Evolutionary conservation across 2,113 vertebrate genomes (phyloP).

Genomic region (Cyphomyrus plagiostoma): DNA sequence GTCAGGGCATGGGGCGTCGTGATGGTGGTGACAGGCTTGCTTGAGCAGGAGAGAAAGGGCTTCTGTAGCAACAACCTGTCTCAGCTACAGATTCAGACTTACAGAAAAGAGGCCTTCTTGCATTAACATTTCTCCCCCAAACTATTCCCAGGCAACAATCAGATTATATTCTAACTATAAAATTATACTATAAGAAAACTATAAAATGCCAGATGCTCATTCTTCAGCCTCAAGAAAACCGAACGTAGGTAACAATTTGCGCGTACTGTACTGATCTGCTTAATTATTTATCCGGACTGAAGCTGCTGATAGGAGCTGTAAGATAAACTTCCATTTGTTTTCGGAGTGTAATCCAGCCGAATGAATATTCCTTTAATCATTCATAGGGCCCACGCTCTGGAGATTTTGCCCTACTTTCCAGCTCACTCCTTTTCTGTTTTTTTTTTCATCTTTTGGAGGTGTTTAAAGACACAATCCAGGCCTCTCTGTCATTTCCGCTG

Average conservation of each 20-base stretch:
- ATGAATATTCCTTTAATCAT: constrained; percentile 9
- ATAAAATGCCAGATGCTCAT: not conserved
- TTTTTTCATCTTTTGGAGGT: not conserved
- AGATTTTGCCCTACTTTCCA: not conserved
- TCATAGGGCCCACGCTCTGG: not conserved
- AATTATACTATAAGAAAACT: not conserved
- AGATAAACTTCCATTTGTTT: constrained; percentile 20
- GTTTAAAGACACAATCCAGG: not conserved
- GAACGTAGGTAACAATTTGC: not conserved
- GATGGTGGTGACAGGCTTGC: not conserved
- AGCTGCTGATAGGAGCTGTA: not conserved
- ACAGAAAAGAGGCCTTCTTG: not conserved
- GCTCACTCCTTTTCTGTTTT: not conserved
- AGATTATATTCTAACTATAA: not conserved
- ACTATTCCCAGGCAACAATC: not conserved
- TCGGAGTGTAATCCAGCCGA: constrained; percentile 12
- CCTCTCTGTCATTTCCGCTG: not conserved
- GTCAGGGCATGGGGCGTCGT: not conserved
- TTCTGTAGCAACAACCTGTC: not conserved
- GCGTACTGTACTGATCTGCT: not conserved
- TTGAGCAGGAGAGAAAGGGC: too few relatives aligned
- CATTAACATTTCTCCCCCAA: not conserved
- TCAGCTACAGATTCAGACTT: not conserved
- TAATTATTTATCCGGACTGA: constrained; percentile 4
- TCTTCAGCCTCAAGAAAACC: not conserved